Percentiles rank a stretch among this genome's conserved stretches.
phyloP scores from a whole-genome alignment of 2,888 invertebrate genomes.

The Ormia ochracea region DNA sequence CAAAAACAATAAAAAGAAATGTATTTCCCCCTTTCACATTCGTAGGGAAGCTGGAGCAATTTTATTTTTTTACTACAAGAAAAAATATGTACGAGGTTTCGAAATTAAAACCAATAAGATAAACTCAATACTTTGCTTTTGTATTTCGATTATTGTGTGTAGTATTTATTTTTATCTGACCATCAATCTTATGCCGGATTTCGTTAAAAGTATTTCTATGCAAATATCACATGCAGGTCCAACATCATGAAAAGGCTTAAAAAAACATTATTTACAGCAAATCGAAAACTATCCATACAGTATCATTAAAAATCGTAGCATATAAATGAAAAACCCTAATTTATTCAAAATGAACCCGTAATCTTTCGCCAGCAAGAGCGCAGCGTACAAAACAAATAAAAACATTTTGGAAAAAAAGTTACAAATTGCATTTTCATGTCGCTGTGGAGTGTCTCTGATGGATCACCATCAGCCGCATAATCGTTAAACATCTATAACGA shows the following conservation, averaged over 20 bases:
- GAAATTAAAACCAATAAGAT: neutral
- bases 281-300: slow-evolving; percentile 18
- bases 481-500: slow-evolving; percentile 60
- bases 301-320: slow-evolving; percentile 56
- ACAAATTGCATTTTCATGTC: slow-evolving; percentile 74
- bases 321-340: slow-evolving; percentile 17
- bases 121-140: neutral
- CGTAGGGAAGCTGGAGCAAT: no score
- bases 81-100: no score
- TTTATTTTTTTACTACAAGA: no score
- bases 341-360: slow-evolving; percentile 40
- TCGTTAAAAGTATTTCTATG: slow-evolving; percentile 47
- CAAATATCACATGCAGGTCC: slow-evolving; percentile 25
- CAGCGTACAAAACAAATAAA: neutral
- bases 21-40: no score
- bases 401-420: neutral
- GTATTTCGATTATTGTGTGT: slow-evolving; percentile 44
- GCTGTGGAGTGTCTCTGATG: slow-evolving; percentile 64
- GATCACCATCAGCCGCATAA: slow-evolving; percentile 62
- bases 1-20: no score
- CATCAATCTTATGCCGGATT: slow-evolving; percentile 44
- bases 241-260: neutral
- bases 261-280: neutral
- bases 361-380: neutral
- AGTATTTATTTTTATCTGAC: slow-evolving; percentile 49